Conservation (phyloP, 2,113 vertebrate genomes). For the Centrocercus urophasianus region DNA sequence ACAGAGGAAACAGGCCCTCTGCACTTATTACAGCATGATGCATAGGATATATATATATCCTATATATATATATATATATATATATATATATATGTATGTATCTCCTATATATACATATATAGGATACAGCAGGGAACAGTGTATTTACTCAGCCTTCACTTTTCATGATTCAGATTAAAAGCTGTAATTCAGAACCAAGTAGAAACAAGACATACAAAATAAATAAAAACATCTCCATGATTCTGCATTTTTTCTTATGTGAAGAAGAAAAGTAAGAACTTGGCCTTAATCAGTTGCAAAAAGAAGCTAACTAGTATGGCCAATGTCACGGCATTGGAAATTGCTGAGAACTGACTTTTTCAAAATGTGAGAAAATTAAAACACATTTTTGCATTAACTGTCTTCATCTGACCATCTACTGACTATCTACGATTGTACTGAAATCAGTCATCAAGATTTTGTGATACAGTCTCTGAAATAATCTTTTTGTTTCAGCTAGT, state of each 20-base stretch:
- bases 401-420: not conserved
- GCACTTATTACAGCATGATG: not conserved
- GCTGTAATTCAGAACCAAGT: not conserved
- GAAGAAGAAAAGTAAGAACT: not conserved
- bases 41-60: not conserved
- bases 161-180: not conserved
- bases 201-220: not conserved
- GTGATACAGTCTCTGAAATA: not conserved
- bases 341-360: conserved; percentile 6
- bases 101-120: too few species aligned
- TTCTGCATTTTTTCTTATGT: not conserved
- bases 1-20: not conserved
- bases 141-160: not conserved
- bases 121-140: not conserved
- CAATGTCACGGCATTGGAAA: not conserved
- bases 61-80: too few species aligned
- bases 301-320: not conserved
- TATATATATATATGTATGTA: not conserved
- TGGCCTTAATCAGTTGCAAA: not conserved
- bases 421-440: not conserved
- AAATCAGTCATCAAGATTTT: not conserved
- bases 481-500: not conserved
- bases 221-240: not conserved
- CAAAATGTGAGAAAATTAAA: conserved; percentile 34
- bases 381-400: not conserved